Base-by-base conservation (phyloP, 1,140 invertebrate species). In the Dreissena polymorpha region DNA sequence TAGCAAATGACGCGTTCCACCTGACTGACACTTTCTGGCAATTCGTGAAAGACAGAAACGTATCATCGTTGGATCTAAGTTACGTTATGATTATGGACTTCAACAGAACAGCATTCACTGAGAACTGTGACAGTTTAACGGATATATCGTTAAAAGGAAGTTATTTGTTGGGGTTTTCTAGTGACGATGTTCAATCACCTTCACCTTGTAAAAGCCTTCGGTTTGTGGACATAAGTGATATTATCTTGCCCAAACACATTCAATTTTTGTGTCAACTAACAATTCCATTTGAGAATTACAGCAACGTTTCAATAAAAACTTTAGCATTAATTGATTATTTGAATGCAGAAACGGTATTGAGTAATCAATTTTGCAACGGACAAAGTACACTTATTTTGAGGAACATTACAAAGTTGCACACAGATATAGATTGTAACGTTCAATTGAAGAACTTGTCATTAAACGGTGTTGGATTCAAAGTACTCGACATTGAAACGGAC, bases 31-130 rank as follows among this genome's bases (percentile, higher is more conserved):
- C 13, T 1, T 21, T 73, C 29, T 21, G 25, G 18, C 49, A 55
- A 23, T 16, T 57, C 39, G 18, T 73, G 13, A 12, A 25, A 27
- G 16, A 13, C 1, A 55, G 39, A 18, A 73, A 73, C 25, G 49
- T 73, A 73, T 57, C 50, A 23, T 57, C 8, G 14, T 14, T 73
- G 10, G 51, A 73, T 51, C 7, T 73, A 12, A 73, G 71, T n/a
- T 23, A 39, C n/a, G 23, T 27, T 21, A 25, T 57, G 21, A 18
- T 73, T 8, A 7, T 6, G 8, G 16, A 25, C 18, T 5, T 73
- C 2, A 73, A 73, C 55, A 5, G 29, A 18, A 55, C 71, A 16
- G 51, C 71, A 18, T 5, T 73, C 1, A 8, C 49, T 29, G 60
- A 60, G n/a, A 57, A 57, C 53, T 73, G n/a, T 57, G 60, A 25